Percentiles rank a stretch among this genome's conserved stretches.
These are phyloP conservation scores for Microcebus ravelobensis DNA, from an alignment of 2,113 vertebrate genomes.

Conservation along the genomic window DNA sequence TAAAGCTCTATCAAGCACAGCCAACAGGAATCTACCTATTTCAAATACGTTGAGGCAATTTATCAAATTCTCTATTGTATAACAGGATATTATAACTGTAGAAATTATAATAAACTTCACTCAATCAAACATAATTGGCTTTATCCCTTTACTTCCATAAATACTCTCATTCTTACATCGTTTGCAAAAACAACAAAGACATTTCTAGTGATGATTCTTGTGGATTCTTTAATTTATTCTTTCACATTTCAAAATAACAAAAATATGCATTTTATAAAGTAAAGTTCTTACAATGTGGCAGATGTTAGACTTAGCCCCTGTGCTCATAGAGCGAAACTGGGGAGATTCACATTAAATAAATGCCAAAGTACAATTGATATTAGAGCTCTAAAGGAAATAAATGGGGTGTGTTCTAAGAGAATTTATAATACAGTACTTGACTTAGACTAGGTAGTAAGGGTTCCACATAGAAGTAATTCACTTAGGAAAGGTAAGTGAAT, in stretches of 20 bases:
- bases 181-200: neutral
- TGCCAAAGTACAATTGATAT: neutral
- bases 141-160: neutral
- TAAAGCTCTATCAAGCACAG: neutral
- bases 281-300: neutral
- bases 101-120: neutral
- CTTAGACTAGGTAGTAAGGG: neutral
- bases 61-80: neutral
- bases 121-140: neutral
- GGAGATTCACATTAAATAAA: neutral
- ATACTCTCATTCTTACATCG: rapidly evolving
- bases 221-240: neutral
- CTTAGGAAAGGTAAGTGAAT: neutral
- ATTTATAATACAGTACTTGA: neutral
- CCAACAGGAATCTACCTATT: neutral
- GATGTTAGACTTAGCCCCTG: neutral
- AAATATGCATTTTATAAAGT: neutral
- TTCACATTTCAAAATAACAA: neutral
- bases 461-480: neutral
- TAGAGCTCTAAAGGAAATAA: neutral
- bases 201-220: neutral
- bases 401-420: neutral
- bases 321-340: neutral
- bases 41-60: neutral
- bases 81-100: neutral